These are phyloP conservation scores for Acanthosepion lycidas DNA, from an alignment of 2,888 invertebrate genomes.

Conservation along the genomic window DNA sequence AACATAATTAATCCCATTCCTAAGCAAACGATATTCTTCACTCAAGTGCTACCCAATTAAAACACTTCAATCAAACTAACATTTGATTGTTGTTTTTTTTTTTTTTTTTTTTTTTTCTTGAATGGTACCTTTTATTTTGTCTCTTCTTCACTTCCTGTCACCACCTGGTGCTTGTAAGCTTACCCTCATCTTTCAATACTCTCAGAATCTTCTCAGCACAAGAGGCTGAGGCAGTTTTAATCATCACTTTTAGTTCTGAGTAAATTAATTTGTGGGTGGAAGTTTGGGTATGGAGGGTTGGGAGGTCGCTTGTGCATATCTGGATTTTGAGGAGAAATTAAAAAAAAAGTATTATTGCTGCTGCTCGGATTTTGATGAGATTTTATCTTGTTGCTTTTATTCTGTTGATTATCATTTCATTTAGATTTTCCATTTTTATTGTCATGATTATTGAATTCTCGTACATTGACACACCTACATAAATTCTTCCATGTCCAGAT, in stretches of 20 bases:
- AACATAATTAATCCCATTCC: neutral
- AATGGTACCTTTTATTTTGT: neutral
- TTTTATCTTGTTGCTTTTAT: neutral
- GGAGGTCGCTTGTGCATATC: too few species aligned
- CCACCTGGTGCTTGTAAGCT: neutral
- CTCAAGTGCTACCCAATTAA: neutral
- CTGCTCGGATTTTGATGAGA: neutral
- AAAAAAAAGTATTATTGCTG: neutral
- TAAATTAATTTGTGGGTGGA: too few species aligned
- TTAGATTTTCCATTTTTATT: neutral
- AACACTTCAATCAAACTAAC: neutral
- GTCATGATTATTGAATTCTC: neutral
- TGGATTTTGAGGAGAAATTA: too few species aligned
- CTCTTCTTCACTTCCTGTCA: neutral
- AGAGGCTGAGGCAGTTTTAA: neutral
- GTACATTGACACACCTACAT: neutral
- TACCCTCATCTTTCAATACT: neutral
- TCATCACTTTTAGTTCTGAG: neutral
- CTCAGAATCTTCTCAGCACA: neutral
- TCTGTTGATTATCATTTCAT: neutral
- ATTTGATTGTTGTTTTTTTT: neutral
- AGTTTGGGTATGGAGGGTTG: too few species aligned
- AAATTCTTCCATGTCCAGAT: neutral
- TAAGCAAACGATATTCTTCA: neutral
- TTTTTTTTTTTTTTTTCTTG: neutral